These are phyloP conservation scores for Coelinius sp. DNA, from an alignment of 2,888 invertebrate species.

Conservation along the genomic window DNA sequence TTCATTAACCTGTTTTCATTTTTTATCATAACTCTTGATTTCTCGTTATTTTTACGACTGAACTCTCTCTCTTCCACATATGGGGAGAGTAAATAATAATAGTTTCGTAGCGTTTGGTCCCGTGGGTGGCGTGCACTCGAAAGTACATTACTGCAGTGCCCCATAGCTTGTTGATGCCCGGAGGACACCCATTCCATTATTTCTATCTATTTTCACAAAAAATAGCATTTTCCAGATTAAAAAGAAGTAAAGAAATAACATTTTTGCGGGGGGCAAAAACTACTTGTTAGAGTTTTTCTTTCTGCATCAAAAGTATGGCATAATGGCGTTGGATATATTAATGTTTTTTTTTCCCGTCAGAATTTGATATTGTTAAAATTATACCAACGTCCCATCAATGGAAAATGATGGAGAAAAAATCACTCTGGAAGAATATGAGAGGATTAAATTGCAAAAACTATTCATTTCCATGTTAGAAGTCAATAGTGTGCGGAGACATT, in stretches of 20 bases:
- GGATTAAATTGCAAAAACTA: not conserved
- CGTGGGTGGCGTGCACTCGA: not conserved
- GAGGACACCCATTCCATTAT: slow-evolving; percentile 20
- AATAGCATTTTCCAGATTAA: not conserved
- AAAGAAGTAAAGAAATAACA: not conserved
- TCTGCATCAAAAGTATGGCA: not conserved
- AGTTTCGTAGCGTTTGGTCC: not conserved
- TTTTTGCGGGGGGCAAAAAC: too few relatives aligned
- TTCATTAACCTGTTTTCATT: not conserved
- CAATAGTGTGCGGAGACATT: not conserved
- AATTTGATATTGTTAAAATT: not conserved
- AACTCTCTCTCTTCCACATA: not conserved
- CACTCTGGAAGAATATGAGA: too few relatives aligned
- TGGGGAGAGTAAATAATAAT: not conserved
- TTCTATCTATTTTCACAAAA: not conserved
- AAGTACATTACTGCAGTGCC: not conserved
- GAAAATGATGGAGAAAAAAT: not conserved
- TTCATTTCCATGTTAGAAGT: not conserved
- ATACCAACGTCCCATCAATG: not conserved
- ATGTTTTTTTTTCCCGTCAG: too few relatives aligned
- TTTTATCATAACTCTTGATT: not conserved
- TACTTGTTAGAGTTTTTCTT: not conserved
- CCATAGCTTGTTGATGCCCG: not conserved
- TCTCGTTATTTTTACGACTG: not conserved
- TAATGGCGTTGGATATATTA: not conserved